Evolutionary conservation across 2,888 invertebrate genomes (phyloP), one percentile per base, ranked within the genome.

Genomic region (Tinea pellionella): DNA sequence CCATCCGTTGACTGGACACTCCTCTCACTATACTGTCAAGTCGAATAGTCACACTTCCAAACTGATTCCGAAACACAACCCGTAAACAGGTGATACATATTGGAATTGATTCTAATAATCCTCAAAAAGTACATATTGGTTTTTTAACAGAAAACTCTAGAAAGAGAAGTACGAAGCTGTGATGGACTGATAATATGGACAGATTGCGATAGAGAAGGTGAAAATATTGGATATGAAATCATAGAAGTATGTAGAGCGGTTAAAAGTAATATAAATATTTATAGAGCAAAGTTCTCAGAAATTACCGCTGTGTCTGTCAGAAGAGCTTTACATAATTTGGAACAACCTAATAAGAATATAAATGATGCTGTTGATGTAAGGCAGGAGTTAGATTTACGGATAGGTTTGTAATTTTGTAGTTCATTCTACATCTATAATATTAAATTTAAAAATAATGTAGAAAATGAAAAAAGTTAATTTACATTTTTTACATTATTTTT

Each of bases 191-290:
- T 99, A 15, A 95, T 99, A 67, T 99, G 99, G 99, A 99, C 99
- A 0, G 99, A 99, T 96, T 98, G 99, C 88, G 99, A 99, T 88
- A 91, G 99, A 80, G 99, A 99, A 89, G 99, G 99, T 30, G 99
- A 99, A 82, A 98, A 99, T 76, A 99, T 99, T 75, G 99, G 98
- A 0, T 98, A 92, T 89, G 99, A 99, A 89, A 92, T 99, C 32
- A 96, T 99, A 59, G 82, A 94, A 76, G 96, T 98, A 7, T 99
- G 99, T 73, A 90, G 88, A 63, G 92, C 90, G n/a, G 78, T 94
- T 0, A 96, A 95, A 70, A 91, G 90, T 6, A 91, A 91, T 71
- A 83, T 96, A 53, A 74, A 79, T 61, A 80, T 96, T 61, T 92
- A 90, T 69, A 88, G 98, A 67, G 98, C 98, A 1, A 94, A 93